Conservation (phyloP, 2,888 invertebrate species). For the Caenorhabditis panamensis region DNA sequence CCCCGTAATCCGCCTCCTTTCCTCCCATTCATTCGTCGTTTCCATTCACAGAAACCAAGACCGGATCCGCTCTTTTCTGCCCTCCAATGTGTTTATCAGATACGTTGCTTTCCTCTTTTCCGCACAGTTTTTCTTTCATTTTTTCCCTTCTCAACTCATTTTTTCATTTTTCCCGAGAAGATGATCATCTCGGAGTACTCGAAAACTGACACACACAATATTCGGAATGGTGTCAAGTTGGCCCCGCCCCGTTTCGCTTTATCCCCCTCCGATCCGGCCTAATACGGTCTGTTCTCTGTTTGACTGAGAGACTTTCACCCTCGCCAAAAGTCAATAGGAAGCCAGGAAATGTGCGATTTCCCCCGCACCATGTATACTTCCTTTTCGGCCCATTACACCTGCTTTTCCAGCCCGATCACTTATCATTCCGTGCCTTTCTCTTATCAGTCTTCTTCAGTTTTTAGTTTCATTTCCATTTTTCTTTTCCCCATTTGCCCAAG, state of each 20-base stretch:
- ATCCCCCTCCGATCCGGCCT: slow-evolving; percentile 33
- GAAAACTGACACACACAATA: slow-evolving; percentile 15
- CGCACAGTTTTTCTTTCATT: slow-evolving; percentile 2
- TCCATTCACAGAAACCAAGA: slow-evolving; percentile 40
- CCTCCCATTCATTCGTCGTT: background rate
- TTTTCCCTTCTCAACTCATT: background rate
- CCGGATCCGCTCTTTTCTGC: slow-evolving; percentile 26
- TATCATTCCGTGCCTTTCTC: slow-evolving; percentile 2
- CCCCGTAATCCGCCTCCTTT: slow-evolving; percentile 5
- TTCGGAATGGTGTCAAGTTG: slow-evolving; percentile 33
- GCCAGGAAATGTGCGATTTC: slow-evolving; percentile 19
- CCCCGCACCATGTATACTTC: background rate
- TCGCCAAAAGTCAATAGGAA: slow-evolving; percentile 41
- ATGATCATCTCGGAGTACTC: background rate
- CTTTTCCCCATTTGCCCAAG: background rate
- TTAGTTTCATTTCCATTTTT: background rate
- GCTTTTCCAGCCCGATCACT: too few species aligned
- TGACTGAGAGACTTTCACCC: slow-evolving; percentile 15
- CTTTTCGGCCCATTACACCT: background rate
- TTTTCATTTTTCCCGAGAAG: background rate
- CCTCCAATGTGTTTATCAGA: slow-evolving; percentile 25
- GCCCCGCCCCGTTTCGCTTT: slow-evolving; percentile 12
- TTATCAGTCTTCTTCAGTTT: slow-evolving; percentile 15
- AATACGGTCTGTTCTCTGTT: slow-evolving; percentile 42
- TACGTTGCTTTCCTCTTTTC: slow-evolving; percentile 6